Conservation (phyloP, 2,888 invertebrate species). For the Synergus laeviventris region DNA sequence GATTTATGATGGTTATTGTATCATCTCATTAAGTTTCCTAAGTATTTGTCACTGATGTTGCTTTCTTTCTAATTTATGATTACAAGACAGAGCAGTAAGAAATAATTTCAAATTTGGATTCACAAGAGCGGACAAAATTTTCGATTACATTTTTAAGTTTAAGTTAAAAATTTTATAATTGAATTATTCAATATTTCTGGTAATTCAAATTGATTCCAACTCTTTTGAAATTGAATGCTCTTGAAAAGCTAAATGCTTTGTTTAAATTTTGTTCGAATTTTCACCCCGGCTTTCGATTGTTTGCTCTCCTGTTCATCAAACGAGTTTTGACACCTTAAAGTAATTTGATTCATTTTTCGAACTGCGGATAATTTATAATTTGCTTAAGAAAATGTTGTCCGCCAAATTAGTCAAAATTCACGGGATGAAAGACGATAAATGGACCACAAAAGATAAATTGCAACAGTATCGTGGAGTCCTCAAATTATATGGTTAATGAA, state of each 20-base stretch:
- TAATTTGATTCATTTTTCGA: neutral
- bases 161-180: too few relatives aligned
- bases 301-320: neutral
- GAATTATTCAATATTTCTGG: too few relatives aligned
- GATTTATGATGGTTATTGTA: neutral
- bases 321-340: neutral
- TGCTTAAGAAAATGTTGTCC: slow-evolving; percentile 54
- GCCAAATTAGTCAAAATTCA: slow-evolving; percentile 76
- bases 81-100: neutral
- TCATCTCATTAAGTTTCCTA: neutral
- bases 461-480: slow-evolving; percentile 82
- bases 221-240: too few relatives aligned
- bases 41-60: neutral
- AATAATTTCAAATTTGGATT: too few relatives aligned
- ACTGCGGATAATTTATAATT: neutral
- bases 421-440: slow-evolving; percentile 81
- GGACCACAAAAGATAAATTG: slow-evolving; percentile 83
- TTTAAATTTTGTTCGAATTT: neutral
- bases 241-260: too few relatives aligned
- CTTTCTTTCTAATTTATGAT: neutral
- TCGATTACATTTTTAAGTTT: too few relatives aligned
- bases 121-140: too few relatives aligned
- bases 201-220: too few relatives aligned
- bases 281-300: neutral
- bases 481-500: slow-evolving; percentile 80